A percentile compares a stretch with the other conserved stretches of the same genome.
These are phyloP conservation scores for Typhlichthys eigenmanni DNA, from an alignment of 2,797 vertebrate species.

Conservation along the genomic window DNA sequence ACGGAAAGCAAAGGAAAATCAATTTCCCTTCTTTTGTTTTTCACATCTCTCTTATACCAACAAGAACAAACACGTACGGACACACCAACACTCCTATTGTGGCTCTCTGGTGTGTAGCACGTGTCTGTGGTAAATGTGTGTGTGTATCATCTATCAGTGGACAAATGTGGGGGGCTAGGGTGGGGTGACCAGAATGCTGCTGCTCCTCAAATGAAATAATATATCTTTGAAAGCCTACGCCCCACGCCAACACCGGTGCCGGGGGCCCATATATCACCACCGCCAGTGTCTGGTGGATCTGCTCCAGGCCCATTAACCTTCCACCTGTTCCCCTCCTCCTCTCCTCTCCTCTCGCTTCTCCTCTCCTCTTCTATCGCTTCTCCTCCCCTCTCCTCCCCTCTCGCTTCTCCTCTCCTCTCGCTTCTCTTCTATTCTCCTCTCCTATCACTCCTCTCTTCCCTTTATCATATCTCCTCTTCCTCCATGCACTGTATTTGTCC, in stretches of 20 bases:
- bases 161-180: conserved; percentile 22
- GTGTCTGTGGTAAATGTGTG: conserved; percentile 68
- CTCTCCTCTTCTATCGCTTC: conserved; percentile 78
- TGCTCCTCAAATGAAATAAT: conserved; percentile 99
- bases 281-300: conserved; percentile 94
- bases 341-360: conserved; percentile 81
- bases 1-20: conserved; percentile 16
- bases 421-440: conserved; percentile 56
- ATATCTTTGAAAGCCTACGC: conserved; percentile 99
- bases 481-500: conserved; percentile 86
- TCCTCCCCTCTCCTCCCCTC: conserved; percentile 34
- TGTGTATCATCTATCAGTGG: conserved; percentile 26
- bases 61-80: conserved; percentile 57
- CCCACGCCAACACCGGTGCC: conserved; percentile 85
- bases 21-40: neutral
- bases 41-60: conserved; percentile 24
- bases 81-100: conserved; percentile 87
- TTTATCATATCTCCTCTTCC: conserved; percentile 63
- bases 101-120: conserved; percentile 62
- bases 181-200: conserved; percentile 85
- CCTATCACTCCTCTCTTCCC: conserved; percentile 28
- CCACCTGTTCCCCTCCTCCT: conserved; percentile 97
- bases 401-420: conserved; percentile 59
- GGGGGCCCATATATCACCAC: conserved; percentile 97
- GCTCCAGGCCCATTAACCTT: conserved; percentile 99